Conservation (phyloP, 2,113 vertebrate species). For the Corvus moneduloides region DNA sequence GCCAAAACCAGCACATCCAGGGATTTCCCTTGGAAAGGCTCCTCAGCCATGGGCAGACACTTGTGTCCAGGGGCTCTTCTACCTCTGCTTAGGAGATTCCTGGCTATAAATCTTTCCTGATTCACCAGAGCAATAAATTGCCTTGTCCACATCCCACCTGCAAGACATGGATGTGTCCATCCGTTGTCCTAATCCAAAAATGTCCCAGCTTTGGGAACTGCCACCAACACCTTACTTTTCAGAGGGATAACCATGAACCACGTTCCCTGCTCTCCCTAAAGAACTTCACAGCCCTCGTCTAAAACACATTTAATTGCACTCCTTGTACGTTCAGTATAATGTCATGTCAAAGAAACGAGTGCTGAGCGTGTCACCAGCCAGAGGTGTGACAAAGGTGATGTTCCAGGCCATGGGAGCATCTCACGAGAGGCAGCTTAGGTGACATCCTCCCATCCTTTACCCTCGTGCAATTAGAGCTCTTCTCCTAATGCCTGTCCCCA, state of each 20-base stretch:
- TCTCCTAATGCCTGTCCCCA: background rate
- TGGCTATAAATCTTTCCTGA: background rate
- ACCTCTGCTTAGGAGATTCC: background rate
- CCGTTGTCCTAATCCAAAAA: background rate
- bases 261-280: background rate
- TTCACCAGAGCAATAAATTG: background rate
- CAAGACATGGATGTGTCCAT: background rate
- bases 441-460: background rate
- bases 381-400: background rate
- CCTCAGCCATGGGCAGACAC: background rate
- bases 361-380: background rate
- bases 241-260: background rate
- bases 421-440: background rate
- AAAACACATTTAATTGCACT: background rate
- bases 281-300: background rate
- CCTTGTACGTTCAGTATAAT: background rate
- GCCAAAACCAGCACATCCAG: background rate
- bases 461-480: background rate
- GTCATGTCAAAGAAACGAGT: background rate
- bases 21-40: background rate
- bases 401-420: background rate
- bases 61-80: background rate
- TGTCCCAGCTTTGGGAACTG: background rate
- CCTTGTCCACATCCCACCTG: background rate
- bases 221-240: background rate